Conservation (phyloP, 2,888 invertebrate species). For the Automeris io region DNA sequence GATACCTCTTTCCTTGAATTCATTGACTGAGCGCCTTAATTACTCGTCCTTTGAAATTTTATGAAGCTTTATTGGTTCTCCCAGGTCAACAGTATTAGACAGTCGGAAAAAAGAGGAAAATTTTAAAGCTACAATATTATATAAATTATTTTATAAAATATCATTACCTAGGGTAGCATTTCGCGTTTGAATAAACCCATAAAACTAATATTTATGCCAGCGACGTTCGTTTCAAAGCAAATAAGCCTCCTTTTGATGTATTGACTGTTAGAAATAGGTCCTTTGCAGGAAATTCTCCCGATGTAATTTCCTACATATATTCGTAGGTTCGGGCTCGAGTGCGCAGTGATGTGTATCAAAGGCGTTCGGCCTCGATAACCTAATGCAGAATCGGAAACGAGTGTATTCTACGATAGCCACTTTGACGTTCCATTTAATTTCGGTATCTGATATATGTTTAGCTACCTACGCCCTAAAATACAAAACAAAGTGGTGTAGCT, state of each 20-base stretch:
- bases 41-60: too few species aligned
- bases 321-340: not conserved
- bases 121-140: too few species aligned
- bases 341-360: not conserved
- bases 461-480: too few species aligned
- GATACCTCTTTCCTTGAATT: too few species aligned
- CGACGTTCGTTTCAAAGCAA: slow-evolving; percentile 6
- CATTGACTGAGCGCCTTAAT: too few species aligned
- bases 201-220: slow-evolving; percentile 6
- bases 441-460: too few species aligned
- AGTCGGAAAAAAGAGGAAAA: too few species aligned
- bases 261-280: slow-evolving; percentile 12
- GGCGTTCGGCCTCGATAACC: not conserved
- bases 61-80: too few species aligned
- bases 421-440: not conserved
- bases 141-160: not conserved
- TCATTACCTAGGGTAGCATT: not conserved
- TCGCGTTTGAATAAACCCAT: not conserved
- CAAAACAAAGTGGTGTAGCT: too few species aligned
- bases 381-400: not conserved
- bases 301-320: slow-evolving; percentile 21
- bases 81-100: too few species aligned
- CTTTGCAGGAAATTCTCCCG: slow-evolving; percentile 23
- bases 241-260: slow-evolving; percentile 7
- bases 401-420: not conserved